phyloP scores from a whole-genome alignment of 2,888 invertebrate species.

The Tenthredo mesomela region DNA sequence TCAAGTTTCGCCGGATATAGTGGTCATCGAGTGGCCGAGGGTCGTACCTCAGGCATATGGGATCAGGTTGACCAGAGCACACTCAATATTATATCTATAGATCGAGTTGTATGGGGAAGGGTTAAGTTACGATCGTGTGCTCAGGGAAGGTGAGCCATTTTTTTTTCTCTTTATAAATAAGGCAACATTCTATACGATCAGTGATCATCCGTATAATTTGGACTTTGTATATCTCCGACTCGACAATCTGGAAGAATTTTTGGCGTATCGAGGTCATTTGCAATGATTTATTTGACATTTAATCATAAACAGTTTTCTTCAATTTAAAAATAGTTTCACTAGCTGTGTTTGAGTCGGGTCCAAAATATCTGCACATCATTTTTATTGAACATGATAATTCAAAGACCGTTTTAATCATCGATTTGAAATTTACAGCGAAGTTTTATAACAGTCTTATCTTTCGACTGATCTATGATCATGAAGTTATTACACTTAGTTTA shows the following conservation, averaged over 20 bases:
- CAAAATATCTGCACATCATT: neutral
- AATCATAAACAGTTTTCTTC: neutral
- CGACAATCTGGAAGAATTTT: neutral
- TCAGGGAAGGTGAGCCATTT: neutral
- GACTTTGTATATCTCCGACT: neutral
- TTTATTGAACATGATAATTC: neutral
- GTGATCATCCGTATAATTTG: neutral
- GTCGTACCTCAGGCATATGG: constrained; percentile 15
- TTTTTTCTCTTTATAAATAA: neutral
- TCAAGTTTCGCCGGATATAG: constrained; percentile 22
- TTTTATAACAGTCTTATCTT: neutral
- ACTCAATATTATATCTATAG: neutral
- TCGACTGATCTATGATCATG: neutral
- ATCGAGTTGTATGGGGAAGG: neutral
- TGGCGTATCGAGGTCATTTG: neutral
- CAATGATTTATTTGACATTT: neutral
- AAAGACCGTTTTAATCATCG: neutral
- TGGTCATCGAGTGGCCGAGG: neutral
- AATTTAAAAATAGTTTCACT: neutral
- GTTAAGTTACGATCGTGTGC: constrained; percentile 11
- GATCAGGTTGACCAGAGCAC: constrained; percentile 2
- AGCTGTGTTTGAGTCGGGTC: neutral
- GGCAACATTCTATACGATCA: neutral
- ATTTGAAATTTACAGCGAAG: neutral
- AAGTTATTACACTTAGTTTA: neutral